These are phyloP conservation scores for Elysia crispata DNA, from an alignment of 2,888 invertebrate genomes.

Conservation along the genomic window DNA sequence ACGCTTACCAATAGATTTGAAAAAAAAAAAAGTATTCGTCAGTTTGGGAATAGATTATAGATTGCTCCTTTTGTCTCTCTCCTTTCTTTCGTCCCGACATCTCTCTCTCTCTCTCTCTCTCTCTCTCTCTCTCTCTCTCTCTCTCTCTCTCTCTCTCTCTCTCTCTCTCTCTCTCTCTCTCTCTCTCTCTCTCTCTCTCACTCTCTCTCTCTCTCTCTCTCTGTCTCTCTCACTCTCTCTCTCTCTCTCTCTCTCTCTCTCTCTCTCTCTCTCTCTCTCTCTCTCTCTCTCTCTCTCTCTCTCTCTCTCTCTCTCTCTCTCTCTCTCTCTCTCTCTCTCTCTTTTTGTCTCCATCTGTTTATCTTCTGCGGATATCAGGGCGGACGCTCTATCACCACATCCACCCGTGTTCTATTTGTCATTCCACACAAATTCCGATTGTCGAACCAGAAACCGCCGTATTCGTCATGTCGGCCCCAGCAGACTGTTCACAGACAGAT, in stretches of 20 bases:
- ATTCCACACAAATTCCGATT: too few species aligned
- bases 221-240: conserved; percentile 14
- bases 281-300: background rate
- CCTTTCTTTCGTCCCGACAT: too few species aligned
- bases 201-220: conserved; percentile 30
- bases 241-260: conserved; percentile 32
- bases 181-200: conserved; percentile 20
- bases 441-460: too few species aligned
- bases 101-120: conserved; percentile 22
- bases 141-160: conserved; percentile 13
- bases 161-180: background rate
- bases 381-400: too few species aligned
- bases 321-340: background rate
- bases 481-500: too few species aligned
- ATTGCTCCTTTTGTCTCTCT: too few species aligned
- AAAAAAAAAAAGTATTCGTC: too few species aligned
- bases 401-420: too few species aligned
- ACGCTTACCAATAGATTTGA: too few species aligned
- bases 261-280: conserved; percentile 13
- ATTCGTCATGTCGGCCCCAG: too few species aligned
- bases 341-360: background rate
- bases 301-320: conserved; percentile 11
- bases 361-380: too few species aligned
- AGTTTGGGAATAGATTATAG: too few species aligned
- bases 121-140: conserved; percentile 19